Evolutionary conservation across 2,888 invertebrate species (phyloP).

Genomic region (Netelia fuscicornis): DNA sequence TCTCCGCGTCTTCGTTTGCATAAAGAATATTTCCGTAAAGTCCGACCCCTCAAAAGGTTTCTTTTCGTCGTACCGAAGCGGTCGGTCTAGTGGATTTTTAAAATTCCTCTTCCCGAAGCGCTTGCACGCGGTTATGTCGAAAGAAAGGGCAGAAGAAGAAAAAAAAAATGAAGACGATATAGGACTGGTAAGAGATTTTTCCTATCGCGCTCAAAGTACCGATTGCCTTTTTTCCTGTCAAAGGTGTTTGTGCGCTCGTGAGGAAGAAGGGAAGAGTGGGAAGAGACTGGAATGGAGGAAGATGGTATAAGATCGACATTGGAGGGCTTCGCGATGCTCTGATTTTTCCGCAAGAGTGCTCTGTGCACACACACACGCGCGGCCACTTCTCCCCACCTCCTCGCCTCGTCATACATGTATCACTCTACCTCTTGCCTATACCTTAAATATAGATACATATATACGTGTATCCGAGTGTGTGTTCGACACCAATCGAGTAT

Average conservation of each 20-base stretch:
- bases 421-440: not conserved
- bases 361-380: too few species aligned
- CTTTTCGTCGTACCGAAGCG: too few species aligned
- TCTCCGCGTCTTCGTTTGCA: not conserved
- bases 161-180: not conserved
- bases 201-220: not conserved
- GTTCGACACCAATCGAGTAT: conserved; percentile 20
- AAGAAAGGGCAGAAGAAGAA: not conserved
- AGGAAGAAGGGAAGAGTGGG: not conserved
- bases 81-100: too few species aligned
- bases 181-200: not conserved
- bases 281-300: not conserved
- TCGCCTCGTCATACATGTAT: not conserved
- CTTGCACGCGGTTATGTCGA: not conserved
- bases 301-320: conserved; percentile 13
- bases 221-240: conserved; percentile 5
- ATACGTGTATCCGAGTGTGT: conserved; percentile 4
- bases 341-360: conserved; percentile 38
- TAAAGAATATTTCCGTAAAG: too few species aligned
- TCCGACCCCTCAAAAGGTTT: too few species aligned
- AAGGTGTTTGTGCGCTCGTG: not conserved
- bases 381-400: too few species aligned
- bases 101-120: too few species aligned
- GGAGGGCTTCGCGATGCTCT: conserved; percentile 22
- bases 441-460: not conserved